Base-by-base conservation (phyloP, 2,888 invertebrate genomes). In the Hecatera dysodea region DNA sequence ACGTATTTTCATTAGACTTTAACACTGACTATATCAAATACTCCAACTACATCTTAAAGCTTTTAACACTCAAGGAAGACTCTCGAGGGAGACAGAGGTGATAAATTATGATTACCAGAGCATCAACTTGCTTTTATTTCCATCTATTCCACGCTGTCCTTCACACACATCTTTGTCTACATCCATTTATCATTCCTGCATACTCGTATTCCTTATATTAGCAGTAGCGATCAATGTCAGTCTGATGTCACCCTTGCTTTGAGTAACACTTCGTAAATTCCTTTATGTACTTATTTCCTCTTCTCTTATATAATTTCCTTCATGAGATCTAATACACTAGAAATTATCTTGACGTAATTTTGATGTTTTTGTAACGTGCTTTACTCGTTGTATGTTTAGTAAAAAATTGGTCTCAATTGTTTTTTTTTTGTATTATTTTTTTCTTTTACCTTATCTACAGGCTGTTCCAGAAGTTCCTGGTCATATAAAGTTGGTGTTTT, bases 71-170 rank as follows among this genome's bases (percentile, higher is more conserved):
- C 61, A 63, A 67, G 67, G 70, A 80, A 80, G 73, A 72, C 53
- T 53, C 55, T 61, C 56, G 61, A 78, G 63, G 22, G 57, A 71
- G 44, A 67, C 64, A 65, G 64, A 63, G 72, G 83, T 82, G 76
- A 84, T 84, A 84, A 84, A 84, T 84, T 82, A 78, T 84, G 80
- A 84, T 84, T 84, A 80, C 78, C 24, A 69, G 53, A 72, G 61
- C 83, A 78, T 78, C 78, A 78, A 66, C 64, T 75, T 84, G 83
- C 85, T 84, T 83, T 84, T 84, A 85, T 84, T 85, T 80, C 69
- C 76, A 82, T 80, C 72, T 55, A 69, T 67, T 77, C 62, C 61
- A 67, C 78, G 68, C 60, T 76, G 83, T 82, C 69, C 81, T 64
- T 78, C 71, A 75, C 73, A 70, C 69, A 76, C 67, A 73, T 84